Evolutionary conservation across 1,140 invertebrate species (phyloP).

Genomic region (Camponotus pennsylvanicus): DNA sequence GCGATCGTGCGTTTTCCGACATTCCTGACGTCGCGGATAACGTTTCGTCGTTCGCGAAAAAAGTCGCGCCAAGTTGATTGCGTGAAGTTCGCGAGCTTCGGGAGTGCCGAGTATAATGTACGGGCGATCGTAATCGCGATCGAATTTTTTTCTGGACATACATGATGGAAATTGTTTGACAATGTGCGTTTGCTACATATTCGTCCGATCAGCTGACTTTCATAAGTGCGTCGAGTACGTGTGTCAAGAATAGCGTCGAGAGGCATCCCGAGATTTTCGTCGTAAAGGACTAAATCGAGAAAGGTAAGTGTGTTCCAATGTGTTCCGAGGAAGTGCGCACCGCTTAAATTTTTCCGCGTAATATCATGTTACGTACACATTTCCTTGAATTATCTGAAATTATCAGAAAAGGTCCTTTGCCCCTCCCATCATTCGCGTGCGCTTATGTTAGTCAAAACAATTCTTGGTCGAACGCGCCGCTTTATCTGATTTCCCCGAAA

Average conservation of each 20-base stretch:
- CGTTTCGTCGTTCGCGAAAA: neutral
- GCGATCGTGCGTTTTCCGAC: neutral
- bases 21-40: too few species aligned
- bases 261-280: too few species aligned
- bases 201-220: too few species aligned
- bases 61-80: too few species aligned
- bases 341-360: slow-evolving; percentile 8
- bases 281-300: neutral
- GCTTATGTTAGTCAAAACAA: neutral
- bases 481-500: slow-evolving; percentile 36
- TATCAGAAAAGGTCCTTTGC: neutral
- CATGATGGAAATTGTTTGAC: too few species aligned
- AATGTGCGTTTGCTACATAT: too few species aligned
- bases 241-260: too few species aligned
- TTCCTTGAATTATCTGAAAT: slow-evolving; percentile 18
- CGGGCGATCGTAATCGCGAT: neutral
- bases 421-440: neutral
- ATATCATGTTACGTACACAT: neutral
- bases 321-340: neutral
- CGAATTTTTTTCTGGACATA: neutral
- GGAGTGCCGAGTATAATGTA: neutral
- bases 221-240: too few species aligned
- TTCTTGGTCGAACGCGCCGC: too few species aligned
- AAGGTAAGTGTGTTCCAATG: neutral
- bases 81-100: too few species aligned